Evolutionary conservation across 2,888 invertebrate genomes (phyloP).

Genomic region (Mylabris sibirica): DNA sequence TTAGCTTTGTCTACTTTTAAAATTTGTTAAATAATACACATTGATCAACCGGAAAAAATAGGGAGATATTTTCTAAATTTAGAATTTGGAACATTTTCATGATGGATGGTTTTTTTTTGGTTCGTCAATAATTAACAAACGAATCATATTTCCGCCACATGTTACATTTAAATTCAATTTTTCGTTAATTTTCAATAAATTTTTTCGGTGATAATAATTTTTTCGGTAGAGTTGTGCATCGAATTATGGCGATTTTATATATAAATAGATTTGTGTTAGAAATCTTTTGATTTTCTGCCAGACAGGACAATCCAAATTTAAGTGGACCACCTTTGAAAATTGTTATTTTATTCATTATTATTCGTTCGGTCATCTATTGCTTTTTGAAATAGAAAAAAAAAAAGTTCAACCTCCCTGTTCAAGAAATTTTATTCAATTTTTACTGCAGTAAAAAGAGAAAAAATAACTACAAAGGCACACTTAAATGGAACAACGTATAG

Average conservation of each 20-base stretch:
- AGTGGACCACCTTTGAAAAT: slow-evolving; percentile 5
- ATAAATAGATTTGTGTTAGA: background rate
- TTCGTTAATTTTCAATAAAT: no score
- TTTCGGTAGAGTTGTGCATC: no score
- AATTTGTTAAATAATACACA: no score
- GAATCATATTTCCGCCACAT: slow-evolving; percentile 11
- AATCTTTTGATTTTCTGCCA: slow-evolving; percentile 3
- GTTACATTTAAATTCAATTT: background rate
- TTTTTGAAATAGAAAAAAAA: background rate
- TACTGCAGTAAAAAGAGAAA: background rate
- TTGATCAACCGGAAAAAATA: background rate
- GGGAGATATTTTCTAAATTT: slow-evolving; percentile 2
- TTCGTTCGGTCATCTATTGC: no score
- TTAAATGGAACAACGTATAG: no score
- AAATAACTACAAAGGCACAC: background rate
- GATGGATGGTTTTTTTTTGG: no score
- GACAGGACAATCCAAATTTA: slow-evolving; percentile 2
- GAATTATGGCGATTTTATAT: background rate
- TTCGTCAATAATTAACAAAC: slow-evolving; percentile 13
- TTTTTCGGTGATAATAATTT: no score
- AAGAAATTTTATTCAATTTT: no score
- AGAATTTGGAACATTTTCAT: slow-evolving; percentile 16
- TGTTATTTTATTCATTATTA: no score
- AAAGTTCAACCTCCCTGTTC: background rate
- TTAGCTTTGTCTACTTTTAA: no score